phyloP scores from a whole-genome alignment of 1,140 invertebrate genomes.

The Cotesia vestalis region DNA sequence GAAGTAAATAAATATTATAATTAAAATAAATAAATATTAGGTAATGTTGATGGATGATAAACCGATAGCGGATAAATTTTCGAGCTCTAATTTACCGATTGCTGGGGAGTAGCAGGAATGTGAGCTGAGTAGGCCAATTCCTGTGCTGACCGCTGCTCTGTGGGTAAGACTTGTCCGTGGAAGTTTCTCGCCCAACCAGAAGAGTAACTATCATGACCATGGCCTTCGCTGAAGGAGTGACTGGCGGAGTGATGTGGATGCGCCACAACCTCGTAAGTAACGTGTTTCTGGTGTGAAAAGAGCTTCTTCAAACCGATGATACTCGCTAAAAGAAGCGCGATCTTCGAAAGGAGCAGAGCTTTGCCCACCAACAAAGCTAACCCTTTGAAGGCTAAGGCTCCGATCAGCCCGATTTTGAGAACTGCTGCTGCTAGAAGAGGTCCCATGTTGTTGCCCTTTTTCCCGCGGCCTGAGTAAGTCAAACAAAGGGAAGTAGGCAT shows the following conservation, averaged over 20 bases:
- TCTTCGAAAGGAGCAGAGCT: constrained; percentile 82
- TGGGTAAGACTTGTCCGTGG: constrained; percentile 60
- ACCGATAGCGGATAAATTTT: constrained; percentile 30
- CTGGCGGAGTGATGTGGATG: constrained; percentile 71
- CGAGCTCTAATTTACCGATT: constrained; percentile 9
- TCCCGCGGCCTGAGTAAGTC: constrained; percentile 68
- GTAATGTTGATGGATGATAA: neutral
- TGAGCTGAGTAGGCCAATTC: constrained; percentile 74
- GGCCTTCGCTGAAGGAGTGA: constrained; percentile 59
- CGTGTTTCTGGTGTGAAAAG: constrained; percentile 77
- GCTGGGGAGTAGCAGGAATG: constrained; percentile 44
- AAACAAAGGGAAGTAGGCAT: constrained; percentile 17
- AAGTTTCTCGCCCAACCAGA: constrained; percentile 71
- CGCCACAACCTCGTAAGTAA: constrained; percentile 78
- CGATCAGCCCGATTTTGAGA: constrained; percentile 81
- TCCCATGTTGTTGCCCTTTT: constrained; percentile 79
- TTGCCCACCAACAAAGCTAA: constrained; percentile 84
- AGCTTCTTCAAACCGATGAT: constrained; percentile 85
- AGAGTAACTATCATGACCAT: constrained; percentile 67
- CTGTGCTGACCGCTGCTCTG: constrained; percentile 66
- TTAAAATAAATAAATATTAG: constrained; percentile 9
- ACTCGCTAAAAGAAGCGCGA: constrained; percentile 79
- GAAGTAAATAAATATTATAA: neutral
- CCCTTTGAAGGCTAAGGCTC: constrained; percentile 81
- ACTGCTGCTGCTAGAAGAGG: constrained; percentile 78